Percentiles rank a stretch among this genome's conserved stretches.
phyloP scores from a whole-genome alignment of 2,797 vertebrate genomes.

The Emydoidea blandingii region DNA sequence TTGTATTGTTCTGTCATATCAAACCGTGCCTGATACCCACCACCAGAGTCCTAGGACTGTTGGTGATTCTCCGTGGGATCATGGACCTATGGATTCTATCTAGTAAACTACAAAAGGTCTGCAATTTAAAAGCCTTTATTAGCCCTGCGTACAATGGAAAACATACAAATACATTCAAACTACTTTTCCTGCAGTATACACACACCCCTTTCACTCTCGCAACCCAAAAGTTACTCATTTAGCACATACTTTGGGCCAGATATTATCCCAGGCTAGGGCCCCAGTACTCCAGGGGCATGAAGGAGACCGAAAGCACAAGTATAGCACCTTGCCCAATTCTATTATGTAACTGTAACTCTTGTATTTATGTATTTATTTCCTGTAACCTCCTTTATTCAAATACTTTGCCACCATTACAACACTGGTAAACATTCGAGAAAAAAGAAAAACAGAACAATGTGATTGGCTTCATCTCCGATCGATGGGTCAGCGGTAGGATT shows the following conservation, averaged over 20 bases:
- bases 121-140: background rate
- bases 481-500: background rate
- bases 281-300: fast-evolving
- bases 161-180: background rate
- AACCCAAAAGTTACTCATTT: fast-evolving
- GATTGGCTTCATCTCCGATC: fast-evolving
- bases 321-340: background rate
- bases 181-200: background rate
- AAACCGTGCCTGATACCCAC: background rate
- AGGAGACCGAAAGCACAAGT: fast-evolving
- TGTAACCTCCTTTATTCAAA: background rate
- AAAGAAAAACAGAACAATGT: fast-evolving
- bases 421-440: background rate
- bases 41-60: background rate
- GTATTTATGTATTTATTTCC: no score
- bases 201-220: background rate
- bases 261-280: fast-evolving
- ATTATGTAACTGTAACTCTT: fast-evolving
- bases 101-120: background rate
- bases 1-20: background rate
- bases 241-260: background rate
- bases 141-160: background rate
- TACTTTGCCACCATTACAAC: fast-evolving
- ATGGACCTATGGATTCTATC: background rate
- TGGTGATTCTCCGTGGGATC: background rate